Conservation (phyloP, 2,888 invertebrate genomes). For the Amphiduros pacificus region DNA sequence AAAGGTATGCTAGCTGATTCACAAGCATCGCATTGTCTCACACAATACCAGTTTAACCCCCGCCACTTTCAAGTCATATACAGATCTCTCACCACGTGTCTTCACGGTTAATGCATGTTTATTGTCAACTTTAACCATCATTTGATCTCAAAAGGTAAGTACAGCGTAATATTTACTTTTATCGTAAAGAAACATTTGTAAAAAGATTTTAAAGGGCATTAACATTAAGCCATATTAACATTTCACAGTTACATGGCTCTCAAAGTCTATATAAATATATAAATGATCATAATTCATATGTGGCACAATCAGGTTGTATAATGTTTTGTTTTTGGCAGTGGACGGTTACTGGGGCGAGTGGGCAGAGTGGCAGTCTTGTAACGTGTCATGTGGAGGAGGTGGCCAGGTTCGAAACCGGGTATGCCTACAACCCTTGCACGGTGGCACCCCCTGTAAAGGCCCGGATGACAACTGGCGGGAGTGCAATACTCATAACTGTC, state of each 20-base stretch:
- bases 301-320: not conserved
- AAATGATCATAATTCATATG: too few species aligned
- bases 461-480: conserved; percentile 29
- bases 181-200: too few species aligned
- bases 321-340: conserved; percentile 31
- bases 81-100: too few species aligned
- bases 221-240: not conserved
- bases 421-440: conserved; percentile 40
- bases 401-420: conserved; percentile 37
- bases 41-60: too few species aligned
- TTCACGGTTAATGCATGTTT: too few species aligned
- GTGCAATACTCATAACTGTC: not conserved
- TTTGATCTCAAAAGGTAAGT: too few species aligned
- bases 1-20: too few species aligned
- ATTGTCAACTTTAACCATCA: too few species aligned
- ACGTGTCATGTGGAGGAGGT: conserved; percentile 45
- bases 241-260: not conserved
- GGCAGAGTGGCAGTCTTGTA: conserved; percentile 42
- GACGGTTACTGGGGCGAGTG: conserved; percentile 47
- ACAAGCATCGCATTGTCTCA: too few species aligned
- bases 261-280: not conserved
- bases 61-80: too few species aligned
- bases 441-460: conserved; percentile 45
- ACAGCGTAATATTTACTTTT: too few species aligned
- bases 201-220: not conserved